Evolutionary conservation across 2,797 vertebrate genomes (phyloP).

Genomic region (Pseudochirops cupreus): DNA sequence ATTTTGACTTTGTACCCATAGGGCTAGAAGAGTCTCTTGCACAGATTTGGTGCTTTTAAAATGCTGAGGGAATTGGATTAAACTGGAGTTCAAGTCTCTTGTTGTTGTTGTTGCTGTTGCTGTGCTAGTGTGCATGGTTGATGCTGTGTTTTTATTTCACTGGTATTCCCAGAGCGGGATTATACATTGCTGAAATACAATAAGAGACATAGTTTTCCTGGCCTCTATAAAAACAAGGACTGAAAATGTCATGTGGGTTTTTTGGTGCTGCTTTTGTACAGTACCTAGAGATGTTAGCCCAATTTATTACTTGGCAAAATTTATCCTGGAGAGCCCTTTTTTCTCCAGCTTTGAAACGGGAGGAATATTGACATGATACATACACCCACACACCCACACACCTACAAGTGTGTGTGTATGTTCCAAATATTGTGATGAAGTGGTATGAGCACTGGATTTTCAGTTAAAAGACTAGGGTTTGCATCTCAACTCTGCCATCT

Average conservation of each 20-base stretch:
- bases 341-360: neutral
- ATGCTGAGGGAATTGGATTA: neutral
- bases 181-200: neutral
- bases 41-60: neutral
- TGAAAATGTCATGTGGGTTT: neutral
- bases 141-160: neutral
- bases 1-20: neutral
- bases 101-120: neutral
- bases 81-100: neutral
- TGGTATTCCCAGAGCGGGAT: neutral
- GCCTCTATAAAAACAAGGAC: neutral
- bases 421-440: neutral
- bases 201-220: neutral
- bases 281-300: neutral
- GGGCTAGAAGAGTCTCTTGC: neutral
- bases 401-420: neutral
- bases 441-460: neutral
- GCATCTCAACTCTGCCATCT: neutral
- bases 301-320: neutral
- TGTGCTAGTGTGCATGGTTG: neutral
- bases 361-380: neutral
- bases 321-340: neutral
- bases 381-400: too few relatives aligned
- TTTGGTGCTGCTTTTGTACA: neutral
- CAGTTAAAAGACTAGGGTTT: neutral